phyloP scores from a whole-genome alignment of 2,113 vertebrate genomes.

The Albula glossodonta region DNA sequence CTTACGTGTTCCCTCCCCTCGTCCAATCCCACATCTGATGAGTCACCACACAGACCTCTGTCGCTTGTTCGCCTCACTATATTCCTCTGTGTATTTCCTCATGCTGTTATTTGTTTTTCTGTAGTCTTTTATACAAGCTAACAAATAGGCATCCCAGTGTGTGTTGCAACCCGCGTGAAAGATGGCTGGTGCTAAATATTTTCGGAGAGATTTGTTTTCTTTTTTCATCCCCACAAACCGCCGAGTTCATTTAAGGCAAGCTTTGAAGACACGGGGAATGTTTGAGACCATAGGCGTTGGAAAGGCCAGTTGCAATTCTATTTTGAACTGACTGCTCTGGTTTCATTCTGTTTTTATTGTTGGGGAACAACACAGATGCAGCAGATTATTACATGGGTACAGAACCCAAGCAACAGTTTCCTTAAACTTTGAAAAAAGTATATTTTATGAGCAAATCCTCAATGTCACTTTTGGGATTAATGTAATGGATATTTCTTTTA shows the following conservation, averaged over 20 bases:
- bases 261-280: conserved; percentile 2
- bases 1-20: background rate
- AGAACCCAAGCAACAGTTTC: background rate
- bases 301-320: background rate
- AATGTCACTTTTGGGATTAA: background rate
- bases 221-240: conserved; percentile 2
- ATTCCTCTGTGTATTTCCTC: conserved; percentile 1
- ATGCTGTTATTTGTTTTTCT: conserved; percentile 3
- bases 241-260: background rate
- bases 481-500: background rate
- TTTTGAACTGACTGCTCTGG: background rate
- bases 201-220: no score
- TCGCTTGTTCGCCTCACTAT: background rate
- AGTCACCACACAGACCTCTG: background rate
- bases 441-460: background rate
- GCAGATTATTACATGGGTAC: background rate
- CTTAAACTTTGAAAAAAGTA: conserved; percentile 10
- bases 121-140: background rate
- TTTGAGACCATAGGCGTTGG: background rate
- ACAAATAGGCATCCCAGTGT: background rate
- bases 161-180: background rate
- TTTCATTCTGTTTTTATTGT: background rate
- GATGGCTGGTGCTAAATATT: background rate
- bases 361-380: background rate
- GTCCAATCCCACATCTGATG: background rate